A percentile compares a stretch with the other conserved stretches of the same genome.
These are phyloP conservation scores for Limnothrissa miodon DNA, from an alignment of 2,113 vertebrate species.

Conservation along the genomic window DNA sequence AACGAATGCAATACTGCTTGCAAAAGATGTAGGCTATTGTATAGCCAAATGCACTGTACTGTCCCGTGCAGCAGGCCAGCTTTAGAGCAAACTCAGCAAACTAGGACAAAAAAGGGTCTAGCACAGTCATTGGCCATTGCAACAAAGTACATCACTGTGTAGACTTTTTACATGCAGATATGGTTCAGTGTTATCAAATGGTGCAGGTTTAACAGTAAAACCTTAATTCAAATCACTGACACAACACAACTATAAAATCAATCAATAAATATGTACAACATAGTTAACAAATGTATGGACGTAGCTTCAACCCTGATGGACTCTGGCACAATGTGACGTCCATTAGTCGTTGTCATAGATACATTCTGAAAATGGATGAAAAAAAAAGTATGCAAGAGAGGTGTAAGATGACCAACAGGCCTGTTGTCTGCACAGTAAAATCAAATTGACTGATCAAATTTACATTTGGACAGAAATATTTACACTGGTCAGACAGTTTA, in stretches of 20 bases:
- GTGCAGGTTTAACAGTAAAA: not conserved
- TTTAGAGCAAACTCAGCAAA: not conserved
- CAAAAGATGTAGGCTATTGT: not conserved
- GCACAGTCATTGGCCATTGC: not conserved
- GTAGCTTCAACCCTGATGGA: not conserved
- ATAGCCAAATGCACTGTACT: not conserved
- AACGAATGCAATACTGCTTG: slow-evolving; percentile 9
- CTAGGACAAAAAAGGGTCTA: not conserved
- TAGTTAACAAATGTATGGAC: not conserved
- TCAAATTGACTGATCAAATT: not conserved
- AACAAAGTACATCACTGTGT: not conserved
- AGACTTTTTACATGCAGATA: not conserved
- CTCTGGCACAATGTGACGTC: slow-evolving; percentile 26
- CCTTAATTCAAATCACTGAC: not conserved
- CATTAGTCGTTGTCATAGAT: slow-evolving; percentile 76
- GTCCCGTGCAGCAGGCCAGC: not conserved
- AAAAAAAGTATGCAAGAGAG: not conserved
- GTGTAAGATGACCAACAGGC: not conserved
- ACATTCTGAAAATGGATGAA: slow-evolving; percentile 61
- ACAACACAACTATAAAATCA: not conserved
- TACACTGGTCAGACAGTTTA: not conserved
- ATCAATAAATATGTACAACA: not conserved
- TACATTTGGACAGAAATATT: not conserved
- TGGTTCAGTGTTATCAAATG: not conserved
- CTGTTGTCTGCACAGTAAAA: not conserved